Conservation (phyloP, 1,140 invertebrate species). For the Aphidius gifuensis region DNA sequence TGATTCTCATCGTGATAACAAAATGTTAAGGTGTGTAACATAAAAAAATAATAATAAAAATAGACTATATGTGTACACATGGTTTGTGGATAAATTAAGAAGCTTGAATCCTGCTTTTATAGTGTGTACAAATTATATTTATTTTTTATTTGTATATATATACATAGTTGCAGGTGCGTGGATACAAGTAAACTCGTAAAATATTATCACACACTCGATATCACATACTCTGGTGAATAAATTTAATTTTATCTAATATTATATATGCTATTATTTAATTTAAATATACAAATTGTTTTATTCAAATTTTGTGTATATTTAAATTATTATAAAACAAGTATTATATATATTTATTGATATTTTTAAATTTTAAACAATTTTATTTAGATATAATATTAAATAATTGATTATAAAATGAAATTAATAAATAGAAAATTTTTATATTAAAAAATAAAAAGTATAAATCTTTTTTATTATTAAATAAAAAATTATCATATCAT, state of each 20-base stretch:
- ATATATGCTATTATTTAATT: slow-evolving; percentile 8
- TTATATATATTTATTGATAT: no score
- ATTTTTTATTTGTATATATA: slow-evolving; percentile 22
- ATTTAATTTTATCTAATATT: slow-evolving; percentile 6
- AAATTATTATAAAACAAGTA: no score
- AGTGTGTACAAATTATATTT: slow-evolving; percentile 16
- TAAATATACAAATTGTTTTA: slow-evolving; percentile 2
- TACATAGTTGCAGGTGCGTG: slow-evolving; percentile 20
- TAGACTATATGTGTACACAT: slow-evolving; percentile 10
- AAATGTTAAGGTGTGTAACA: background rate
- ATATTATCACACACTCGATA: slow-evolving; percentile 11
- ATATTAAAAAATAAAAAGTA: no score
- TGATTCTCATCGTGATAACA: background rate
- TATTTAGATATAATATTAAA: no score
- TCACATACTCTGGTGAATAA: slow-evolving; percentile 6
- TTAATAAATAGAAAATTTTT: no score
- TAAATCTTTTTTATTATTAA: no score
- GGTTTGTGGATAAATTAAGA: slow-evolving; percentile 23
- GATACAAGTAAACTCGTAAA: slow-evolving; percentile 18
- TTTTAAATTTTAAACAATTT: no score
- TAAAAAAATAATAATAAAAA: background rate
- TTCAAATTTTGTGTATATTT: background rate
- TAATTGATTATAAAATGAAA: no score
- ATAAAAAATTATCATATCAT: background rate
- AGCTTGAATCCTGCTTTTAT: slow-evolving; percentile 7